These are phyloP conservation scores for Scaptomyza cyrtandrae DNA, from an alignment of 2,888 invertebrate genomes.

Conservation along the genomic window DNA sequence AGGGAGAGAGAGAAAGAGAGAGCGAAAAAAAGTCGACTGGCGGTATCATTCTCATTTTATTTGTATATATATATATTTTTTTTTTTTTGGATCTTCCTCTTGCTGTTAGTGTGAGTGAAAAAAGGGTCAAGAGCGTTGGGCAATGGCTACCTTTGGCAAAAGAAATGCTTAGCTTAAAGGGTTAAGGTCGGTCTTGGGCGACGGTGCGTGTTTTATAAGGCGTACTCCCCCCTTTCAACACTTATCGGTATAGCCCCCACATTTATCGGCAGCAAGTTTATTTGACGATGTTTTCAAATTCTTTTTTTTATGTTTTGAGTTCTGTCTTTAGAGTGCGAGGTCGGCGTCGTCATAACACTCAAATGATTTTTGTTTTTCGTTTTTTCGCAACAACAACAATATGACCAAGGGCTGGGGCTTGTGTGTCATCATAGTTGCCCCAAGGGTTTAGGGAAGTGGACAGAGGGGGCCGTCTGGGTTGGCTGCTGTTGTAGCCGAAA, in stretches of 20 bases:
- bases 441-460: neutral
- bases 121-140: slow-evolving; percentile 76
- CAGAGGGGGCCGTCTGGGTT: slow-evolving; percentile 32
- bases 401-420: slow-evolving; percentile 19
- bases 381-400: slow-evolving; percentile 5
- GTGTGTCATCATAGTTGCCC: slow-evolving; percentile 39
- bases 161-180: slow-evolving; percentile 44
- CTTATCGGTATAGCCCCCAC: too few relatives aligned
- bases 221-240: neutral
- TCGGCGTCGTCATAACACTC: slow-evolving; percentile 51
- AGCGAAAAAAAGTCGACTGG: slow-evolving; percentile 27
- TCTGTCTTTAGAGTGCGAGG: slow-evolving; percentile 39
- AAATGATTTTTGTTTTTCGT: slow-evolving; percentile 47
- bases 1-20: slow-evolving; percentile 19
- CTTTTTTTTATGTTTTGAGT: slow-evolving; percentile 21
- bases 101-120: slow-evolving; percentile 56
- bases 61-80: neutral
- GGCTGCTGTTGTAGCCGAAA: slow-evolving; percentile 19
- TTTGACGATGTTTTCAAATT: slow-evolving; percentile 58
- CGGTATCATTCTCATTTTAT: slow-evolving; percentile 38
- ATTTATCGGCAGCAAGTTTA: slow-evolving; percentile 22
- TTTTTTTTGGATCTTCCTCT: neutral
- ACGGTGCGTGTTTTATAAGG: slow-evolving; percentile 63
- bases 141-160: slow-evolving; percentile 56
- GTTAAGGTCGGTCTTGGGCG: slow-evolving; percentile 2